A percentile compares a stretch with the other conserved stretches of the same genome.
These are phyloP conservation scores for Ptychochromis oligacanthus DNA, from an alignment of 2,113 vertebrate genomes.

Conservation along the genomic window DNA sequence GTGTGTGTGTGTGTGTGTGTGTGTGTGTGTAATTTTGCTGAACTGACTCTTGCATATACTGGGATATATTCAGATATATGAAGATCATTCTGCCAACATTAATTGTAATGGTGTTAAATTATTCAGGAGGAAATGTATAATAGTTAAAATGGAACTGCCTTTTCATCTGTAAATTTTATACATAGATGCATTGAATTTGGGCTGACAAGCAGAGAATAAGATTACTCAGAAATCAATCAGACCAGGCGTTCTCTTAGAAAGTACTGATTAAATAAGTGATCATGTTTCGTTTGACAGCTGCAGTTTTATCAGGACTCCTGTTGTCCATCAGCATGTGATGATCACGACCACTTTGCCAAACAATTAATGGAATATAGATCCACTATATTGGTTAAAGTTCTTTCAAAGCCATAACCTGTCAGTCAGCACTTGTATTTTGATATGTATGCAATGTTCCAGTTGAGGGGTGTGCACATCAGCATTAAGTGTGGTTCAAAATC, in stretches of 20 bases:
- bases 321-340: background rate
- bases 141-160: background rate
- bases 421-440: constrained; percentile 19
- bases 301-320: background rate
- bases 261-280: constrained; percentile 1
- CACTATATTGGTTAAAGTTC: constrained; percentile 18
- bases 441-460: background rate
- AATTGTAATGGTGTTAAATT: background rate
- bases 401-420: background rate
- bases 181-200: background rate
- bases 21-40: background rate
- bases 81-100: background rate
- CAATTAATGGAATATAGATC: constrained; percentile 4
- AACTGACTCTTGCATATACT: background rate
- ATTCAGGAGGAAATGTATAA: background rate
- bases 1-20: background rate
- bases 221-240: background rate
- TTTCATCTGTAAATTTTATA: background rate
- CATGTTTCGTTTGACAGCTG: background rate
- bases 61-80: background rate
- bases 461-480: background rate
- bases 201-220: constrained; percentile 1
- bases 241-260: background rate
- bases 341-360: background rate
- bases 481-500: constrained; percentile 12